Evolutionary conservation across 2,113 vertebrate genomes (phyloP).

Genomic region (Strigops habroptila): DNA sequence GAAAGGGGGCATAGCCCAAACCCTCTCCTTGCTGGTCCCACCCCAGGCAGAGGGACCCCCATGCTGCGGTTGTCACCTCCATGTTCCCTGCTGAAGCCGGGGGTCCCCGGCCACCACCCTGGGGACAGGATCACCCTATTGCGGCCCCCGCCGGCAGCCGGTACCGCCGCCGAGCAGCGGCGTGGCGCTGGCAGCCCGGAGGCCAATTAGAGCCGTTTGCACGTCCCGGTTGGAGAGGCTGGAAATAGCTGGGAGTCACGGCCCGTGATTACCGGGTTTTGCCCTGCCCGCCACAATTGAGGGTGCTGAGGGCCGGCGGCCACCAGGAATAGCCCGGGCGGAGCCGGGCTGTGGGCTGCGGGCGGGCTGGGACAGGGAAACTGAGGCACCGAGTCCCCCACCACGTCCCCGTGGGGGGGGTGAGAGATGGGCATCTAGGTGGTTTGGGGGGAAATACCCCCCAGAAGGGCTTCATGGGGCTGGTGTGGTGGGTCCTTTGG

Average conservation of each 20-base stretch:
- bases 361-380: not conserved
- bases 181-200: not conserved
- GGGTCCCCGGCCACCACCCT: accelerated
- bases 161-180: not conserved
- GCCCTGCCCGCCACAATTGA: constrained; percentile 28
- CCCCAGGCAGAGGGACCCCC: accelerated
- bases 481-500: too few relatives aligned
- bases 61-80: not conserved
- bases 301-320: not conserved
- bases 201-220: not conserved
- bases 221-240: not conserved
- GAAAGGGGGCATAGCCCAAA: accelerated
- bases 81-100: accelerated
- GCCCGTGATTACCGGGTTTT: constrained; percentile 10
- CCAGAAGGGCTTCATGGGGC: too few relatives aligned
- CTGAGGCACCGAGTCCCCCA: not conserved
- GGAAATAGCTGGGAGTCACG: constrained; percentile 25
- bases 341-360: constrained; percentile 2
- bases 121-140: accelerated
- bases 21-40: accelerated
- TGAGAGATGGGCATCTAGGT: accelerated
- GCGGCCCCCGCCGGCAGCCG: accelerated
- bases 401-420: not conserved
- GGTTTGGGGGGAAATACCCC: not conserved
- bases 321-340: constrained; percentile 52